Conservation (phyloP, 1,140 invertebrate genomes). For the Nomia melanderi region DNA sequence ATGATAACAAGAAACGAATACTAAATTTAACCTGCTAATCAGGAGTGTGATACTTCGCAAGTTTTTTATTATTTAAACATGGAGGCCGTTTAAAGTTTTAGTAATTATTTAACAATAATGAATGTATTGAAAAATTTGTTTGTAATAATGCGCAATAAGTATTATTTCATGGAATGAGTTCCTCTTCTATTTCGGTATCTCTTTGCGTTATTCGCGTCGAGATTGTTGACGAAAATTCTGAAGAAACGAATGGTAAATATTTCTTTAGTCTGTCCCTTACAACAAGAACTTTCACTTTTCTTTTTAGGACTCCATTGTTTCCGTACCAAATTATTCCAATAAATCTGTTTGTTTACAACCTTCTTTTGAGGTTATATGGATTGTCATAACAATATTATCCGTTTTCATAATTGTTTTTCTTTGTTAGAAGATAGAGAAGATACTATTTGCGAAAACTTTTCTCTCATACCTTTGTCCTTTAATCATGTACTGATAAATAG, state of each 20-base stretch:
- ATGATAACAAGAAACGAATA: background rate
- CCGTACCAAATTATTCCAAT: background rate
- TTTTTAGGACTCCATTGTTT: background rate
- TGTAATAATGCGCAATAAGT: slow-evolving; percentile 46
- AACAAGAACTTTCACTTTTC: slow-evolving; percentile 6
- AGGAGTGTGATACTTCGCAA: slow-evolving; percentile 8
- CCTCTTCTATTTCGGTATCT: slow-evolving; percentile 79
- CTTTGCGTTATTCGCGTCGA: slow-evolving; percentile 83
- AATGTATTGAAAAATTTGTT: slow-evolving; percentile 46
- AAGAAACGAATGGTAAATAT: slow-evolving; percentile 71
- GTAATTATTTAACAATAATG: slow-evolving; percentile 23
- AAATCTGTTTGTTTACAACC: slow-evolving; percentile 26
- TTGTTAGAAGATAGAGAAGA: background rate
- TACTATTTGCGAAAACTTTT: background rate
- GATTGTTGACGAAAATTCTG: slow-evolving; percentile 76
- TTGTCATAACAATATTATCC: slow-evolving; percentile 18
- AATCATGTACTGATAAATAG: background rate
- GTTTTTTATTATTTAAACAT: slow-evolving; percentile 16
- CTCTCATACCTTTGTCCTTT: background rate
- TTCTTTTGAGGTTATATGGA: slow-evolving; percentile 21
- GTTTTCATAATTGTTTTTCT: slow-evolving; percentile 2
- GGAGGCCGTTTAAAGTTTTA: slow-evolving; percentile 21
- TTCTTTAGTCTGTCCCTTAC: slow-evolving; percentile 1
- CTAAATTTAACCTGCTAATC: slow-evolving; percentile 19
- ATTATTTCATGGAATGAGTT: slow-evolving; percentile 77